Evolutionary conservation across 2,888 invertebrate genomes (phyloP), one percentile per base, ranked within the genome.

Genomic region (Harpagoxenus sublaevis): DNA sequence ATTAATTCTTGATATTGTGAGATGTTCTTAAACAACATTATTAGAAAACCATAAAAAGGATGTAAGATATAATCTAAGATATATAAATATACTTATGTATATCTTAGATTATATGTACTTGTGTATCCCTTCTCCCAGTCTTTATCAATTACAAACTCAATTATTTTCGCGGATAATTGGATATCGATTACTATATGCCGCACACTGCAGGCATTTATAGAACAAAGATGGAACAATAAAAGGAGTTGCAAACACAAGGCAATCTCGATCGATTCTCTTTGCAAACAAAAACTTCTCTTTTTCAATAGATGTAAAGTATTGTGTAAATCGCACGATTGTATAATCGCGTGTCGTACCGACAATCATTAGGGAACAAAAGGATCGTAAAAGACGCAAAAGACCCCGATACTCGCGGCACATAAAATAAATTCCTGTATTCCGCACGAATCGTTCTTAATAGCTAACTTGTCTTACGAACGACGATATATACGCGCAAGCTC

Each of bases 321-420:
- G 57, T 68, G 35, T 35, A 57, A 42, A 31, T 55, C 66, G 35
- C 45, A 2, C 31, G 45, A 68, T 42, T 68, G 42, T 42, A n/a
- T 28, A 78, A 55, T 15, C 53, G 3, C 68, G 53, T 57, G 45
- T 60, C 55, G 45, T 53, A 39, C 8, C 23, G 39, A 23, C 35
- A 23, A 57, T 79, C 79, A 35, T 79, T 79, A 70, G 28, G 57
- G 23, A 70, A 79, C 70, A 60, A 79, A 70, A 60, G 57, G 48
- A 23, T 70, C 57, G 48, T 79, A 60, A 79, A 79, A 35, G 70
- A 35, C 18, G 66, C 28, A 12, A 45, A 3, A 57, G 66, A 57
- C 15, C 8, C 15, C 12, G 39, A 78, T 63, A 2, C 23, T 28
- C 63, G 39, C 6, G 57, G 45, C 57, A 12, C 57, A 18, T 70